Percentiles rank a stretch among this genome's conserved stretches.
phyloP scores from a whole-genome alignment of 2,888 invertebrate genomes.

The Caenorhabditis angaria region DNA sequence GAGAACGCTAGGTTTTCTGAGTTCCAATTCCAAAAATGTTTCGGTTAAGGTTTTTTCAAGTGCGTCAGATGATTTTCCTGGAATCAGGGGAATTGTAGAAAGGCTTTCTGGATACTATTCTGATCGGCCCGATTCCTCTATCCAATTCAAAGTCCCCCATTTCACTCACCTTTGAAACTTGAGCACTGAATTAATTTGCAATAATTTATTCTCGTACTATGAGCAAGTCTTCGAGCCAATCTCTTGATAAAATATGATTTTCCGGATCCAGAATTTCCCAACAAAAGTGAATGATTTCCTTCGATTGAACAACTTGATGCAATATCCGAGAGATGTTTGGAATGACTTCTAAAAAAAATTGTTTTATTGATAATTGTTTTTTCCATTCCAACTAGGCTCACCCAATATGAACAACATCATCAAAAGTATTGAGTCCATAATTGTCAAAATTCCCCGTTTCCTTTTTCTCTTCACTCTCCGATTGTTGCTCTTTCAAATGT shows the following conservation, averaged over 20 bases:
- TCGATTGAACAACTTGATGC: neutral
- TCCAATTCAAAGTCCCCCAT: slow-evolving; percentile 18
- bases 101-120: neutral
- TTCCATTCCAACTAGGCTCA: neutral
- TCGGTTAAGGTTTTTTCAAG: slow-evolving; percentile 52
- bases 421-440: slow-evolving; percentile 7
- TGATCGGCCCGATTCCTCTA: no score
- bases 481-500: slow-evolving; percentile 21
- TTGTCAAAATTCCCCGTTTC: neutral
- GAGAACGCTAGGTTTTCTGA: slow-evolving; percentile 50
- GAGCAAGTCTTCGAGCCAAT: slow-evolving; percentile 29
- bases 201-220: slow-evolving; percentile 26
- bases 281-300: slow-evolving; percentile 1
- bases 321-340: slow-evolving; percentile 17
- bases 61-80: slow-evolving; percentile 52
- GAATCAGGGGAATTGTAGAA: neutral
- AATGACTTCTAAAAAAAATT: slow-evolving; percentile 31
- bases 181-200: slow-evolving; percentile 34
- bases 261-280: slow-evolving; percentile 31
- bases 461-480: slow-evolving; percentile 12
- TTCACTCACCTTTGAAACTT: slow-evolving; percentile 25
- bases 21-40: slow-evolving; percentile 34
- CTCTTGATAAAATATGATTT: slow-evolving; percentile 49
- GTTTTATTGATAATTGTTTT: neutral
- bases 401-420: slow-evolving; percentile 39